Conservation (phyloP, 2,888 invertebrate species). For the Eristalis intricaria region DNA sequence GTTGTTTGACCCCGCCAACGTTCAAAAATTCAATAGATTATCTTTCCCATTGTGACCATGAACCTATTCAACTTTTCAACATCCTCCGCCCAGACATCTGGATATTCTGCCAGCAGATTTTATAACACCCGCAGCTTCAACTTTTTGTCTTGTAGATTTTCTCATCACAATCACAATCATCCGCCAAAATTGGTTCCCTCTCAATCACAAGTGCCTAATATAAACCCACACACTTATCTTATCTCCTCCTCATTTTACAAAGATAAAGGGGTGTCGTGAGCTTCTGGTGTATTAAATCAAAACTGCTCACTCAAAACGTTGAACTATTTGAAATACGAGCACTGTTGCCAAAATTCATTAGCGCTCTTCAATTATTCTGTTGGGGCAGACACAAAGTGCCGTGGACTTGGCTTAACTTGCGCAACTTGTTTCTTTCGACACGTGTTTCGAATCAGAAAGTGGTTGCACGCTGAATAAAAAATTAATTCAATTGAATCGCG, state of each 20-base stretch:
- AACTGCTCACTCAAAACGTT: not conserved
- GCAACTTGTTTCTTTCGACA: not conserved
- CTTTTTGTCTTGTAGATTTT: not conserved
- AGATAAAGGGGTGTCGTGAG: not conserved
- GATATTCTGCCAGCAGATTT: not conserved
- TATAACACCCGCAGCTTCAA: not conserved
- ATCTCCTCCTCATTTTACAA: not conserved
- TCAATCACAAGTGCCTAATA: not conserved
- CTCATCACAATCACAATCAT: not conserved
- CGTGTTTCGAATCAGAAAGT: not conserved
- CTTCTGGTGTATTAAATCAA: not conserved
- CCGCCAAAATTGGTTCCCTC: not conserved
- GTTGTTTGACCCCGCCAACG: not conserved
- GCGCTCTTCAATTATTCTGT: too few species aligned
- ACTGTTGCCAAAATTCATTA: not conserved
- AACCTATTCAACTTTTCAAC: not conserved
- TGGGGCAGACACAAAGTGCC: not conserved
- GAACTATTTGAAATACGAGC: not conserved
- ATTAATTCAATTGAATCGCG: not conserved
- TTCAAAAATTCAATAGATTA: not conserved
- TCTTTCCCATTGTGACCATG: not conserved
- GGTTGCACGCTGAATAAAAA: not conserved
- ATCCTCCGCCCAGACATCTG: not conserved
- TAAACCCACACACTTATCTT: not conserved
- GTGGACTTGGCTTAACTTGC: not conserved